Evolutionary conservation across 92 coral and sea anemone species (phyloP), one percentile per base, ranked within the genome.

Genomic region (Umimayanthus kanabou): DNA sequence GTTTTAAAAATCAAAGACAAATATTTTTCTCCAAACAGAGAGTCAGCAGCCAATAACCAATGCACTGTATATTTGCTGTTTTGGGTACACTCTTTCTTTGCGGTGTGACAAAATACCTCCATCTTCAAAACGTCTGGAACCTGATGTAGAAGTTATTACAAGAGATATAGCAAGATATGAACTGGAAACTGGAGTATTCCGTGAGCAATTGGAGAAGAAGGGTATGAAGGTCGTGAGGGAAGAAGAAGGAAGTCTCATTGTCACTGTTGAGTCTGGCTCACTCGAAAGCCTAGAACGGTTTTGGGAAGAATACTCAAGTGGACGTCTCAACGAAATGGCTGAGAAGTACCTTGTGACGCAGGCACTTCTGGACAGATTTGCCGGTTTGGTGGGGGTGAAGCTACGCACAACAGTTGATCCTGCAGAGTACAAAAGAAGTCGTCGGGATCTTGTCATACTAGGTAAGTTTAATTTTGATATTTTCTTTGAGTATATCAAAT

Each of bases 271-370:
- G 33, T 79, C 30, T 45, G 43, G 67, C 23, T 79, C 82, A 50
- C 39, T 79, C 6, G 39, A 79, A 49, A 26, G 0, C 11, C 67
- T 79, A 26, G 65, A 50, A 11, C 37, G 43, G 40, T 47, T 79
- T 47, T 79, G 82, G 82, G 20, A 79, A 4, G 82, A 79, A 11
- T 79, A 30, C 20, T 2, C 82, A 50, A 79, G 66, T 49, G 67
- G 67, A 10, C 42, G 2, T 13, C 40, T 79, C 22, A 50, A 49
- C 10, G 14, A 25, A 50, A 79, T 79, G 64, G 82, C 69, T 0
- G 82, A 79, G 55, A 1, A 79, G 37, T 50, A 14, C 13, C 82
- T 79, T 10, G 82, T 79, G 39, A 79, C 69, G 8, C 82, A 26
- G 37, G 82, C 47, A 13, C 65, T 79, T 13, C 40, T 79, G 22